These are phyloP conservation scores for Synanthedon tipuliformis DNA, from an alignment of 2,888 invertebrate species.

Conservation along the genomic window DNA sequence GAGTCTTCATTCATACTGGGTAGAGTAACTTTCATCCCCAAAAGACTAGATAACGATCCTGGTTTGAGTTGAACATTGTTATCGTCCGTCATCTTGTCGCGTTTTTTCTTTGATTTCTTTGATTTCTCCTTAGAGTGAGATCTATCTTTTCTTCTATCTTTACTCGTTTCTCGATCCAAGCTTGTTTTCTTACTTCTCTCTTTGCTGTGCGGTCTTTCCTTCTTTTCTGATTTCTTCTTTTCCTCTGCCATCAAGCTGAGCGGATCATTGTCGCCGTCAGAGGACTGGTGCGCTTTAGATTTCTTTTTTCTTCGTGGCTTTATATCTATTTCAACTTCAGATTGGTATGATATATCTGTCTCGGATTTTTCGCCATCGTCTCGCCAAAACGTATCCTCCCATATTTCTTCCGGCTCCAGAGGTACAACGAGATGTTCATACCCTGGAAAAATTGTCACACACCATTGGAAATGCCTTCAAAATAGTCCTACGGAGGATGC, in stretches of 20 bases:
- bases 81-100: slow-evolving; percentile 10
- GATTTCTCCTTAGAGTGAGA: slow-evolving; percentile 17
- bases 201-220: slow-evolving; percentile 40
- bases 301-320: slow-evolving; percentile 28
- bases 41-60: slow-evolving; percentile 28
- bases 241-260: slow-evolving; percentile 31
- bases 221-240: slow-evolving; percentile 31
- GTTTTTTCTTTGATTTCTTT: slow-evolving; percentile 17
- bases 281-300: slow-evolving; percentile 14
- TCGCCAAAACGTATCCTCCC: slow-evolving; percentile 23
- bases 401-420: slow-evolving; percentile 43
- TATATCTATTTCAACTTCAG: slow-evolving; percentile 13
- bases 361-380: slow-evolving; percentile 22
- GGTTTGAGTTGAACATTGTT: slow-evolving; percentile 8
- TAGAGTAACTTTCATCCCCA: slow-evolving; percentile 41
- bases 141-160: slow-evolving; percentile 13
- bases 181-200: slow-evolving; percentile 18
- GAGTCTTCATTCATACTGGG: slow-evolving; percentile 1
- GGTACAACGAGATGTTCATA: slow-evolving; percentile 58
- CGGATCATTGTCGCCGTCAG: slow-evolving; percentile 41
- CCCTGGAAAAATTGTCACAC: slow-evolving; percentile 24
- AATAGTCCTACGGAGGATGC: too few species aligned
- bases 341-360: slow-evolving; percentile 19
- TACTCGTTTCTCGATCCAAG: not conserved
- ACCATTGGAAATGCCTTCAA: too few species aligned